Base-by-base conservation (phyloP, 1,140 invertebrate genomes). In the Pogonognathellus flavescens region DNA sequence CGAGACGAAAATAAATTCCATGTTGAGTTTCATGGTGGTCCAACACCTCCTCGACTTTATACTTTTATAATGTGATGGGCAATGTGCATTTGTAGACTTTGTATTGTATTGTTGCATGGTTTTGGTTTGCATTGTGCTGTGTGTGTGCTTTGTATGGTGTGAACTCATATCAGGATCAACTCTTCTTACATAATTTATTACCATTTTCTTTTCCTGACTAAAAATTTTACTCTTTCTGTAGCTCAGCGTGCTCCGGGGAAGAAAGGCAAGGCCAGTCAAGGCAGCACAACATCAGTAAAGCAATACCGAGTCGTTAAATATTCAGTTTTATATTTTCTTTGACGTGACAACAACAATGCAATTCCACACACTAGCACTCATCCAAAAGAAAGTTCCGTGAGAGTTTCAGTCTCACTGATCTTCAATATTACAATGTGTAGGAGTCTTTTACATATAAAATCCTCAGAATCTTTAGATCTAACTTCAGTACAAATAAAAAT, bases 1-100 rank as follows among this genome's bases (percentile, higher is more conserved):
- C 70, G 70, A 76, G 70, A 76, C 70, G 70, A 76, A 76, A 76
- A 76, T 76, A 76, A 76, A 76, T 76, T 76, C 70, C 70, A 76
- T 76, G 14, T 49, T 41, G 70, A 50, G 70, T 76, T 76, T 76
- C 70, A 76, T 76, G 70, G 70, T 76, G 70, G 70, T 76, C 70
- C 25, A 31, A 31, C 70, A 76, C 70, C 70, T 76, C 70, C 70
- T 49, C 41, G 6, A 18, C 70, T 76, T 76, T 76, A 49, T 49
- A 76, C 70, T 76, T 50, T 50, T 31, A 76, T 50, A 76, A 76
- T 76, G 70, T 76, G 70, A 76, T 76, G 70, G 70, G 31, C 31
- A 41, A 49, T 31, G 16, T 76, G 16, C n/a, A 50, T 76, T 41
- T 76, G 70, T 76, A 31, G 31, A 76, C 41, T 76, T 76, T 76